phyloP scores from a whole-genome alignment of 2,888 invertebrate genomes.

The Abrostola tripartita region DNA sequence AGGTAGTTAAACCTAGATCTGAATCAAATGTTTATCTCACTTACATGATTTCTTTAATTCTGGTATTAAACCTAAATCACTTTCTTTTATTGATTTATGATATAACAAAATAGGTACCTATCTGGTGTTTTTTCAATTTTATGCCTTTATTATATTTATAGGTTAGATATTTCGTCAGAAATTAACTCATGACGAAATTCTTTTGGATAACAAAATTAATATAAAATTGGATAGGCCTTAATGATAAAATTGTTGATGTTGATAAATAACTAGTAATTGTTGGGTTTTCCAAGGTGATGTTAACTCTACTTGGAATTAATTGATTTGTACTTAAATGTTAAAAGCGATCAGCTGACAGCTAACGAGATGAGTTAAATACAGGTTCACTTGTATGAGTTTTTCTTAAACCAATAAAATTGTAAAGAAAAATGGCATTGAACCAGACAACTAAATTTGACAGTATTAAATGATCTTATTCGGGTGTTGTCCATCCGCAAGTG shows the following conservation, averaged over 20 bases:
- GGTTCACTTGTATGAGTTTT: not conserved
- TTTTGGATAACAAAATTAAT: conserved; percentile 62
- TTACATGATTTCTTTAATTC: too few relatives aligned
- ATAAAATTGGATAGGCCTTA: conserved; percentile 71
- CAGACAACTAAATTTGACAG: conserved; percentile 27
- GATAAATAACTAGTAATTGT: conserved; percentile 71
- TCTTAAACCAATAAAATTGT: not conserved
- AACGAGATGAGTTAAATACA: conserved; percentile 33
- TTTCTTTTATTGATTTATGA: not conserved
- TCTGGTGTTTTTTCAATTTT: conserved; percentile 47
- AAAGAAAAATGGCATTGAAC: conserved; percentile 5
- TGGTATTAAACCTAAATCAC: not conserved
- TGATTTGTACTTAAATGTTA: conserved; percentile 58
- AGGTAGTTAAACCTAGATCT: too few relatives aligned
- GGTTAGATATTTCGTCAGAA: conserved; percentile 54
- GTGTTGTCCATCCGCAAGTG: conserved; percentile 7
- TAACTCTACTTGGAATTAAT: conserved; percentile 43
- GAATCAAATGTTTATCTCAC: too few relatives aligned
- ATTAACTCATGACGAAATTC: conserved; percentile 49
- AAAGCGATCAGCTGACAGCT: conserved; percentile 51
- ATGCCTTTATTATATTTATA: conserved; percentile 44
- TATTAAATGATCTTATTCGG: conserved; percentile 32
- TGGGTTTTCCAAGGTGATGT: conserved; percentile 60
- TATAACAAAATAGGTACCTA: conserved; percentile 43
- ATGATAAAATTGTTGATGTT: conserved; percentile 76